A percentile compares a stretch with the other conserved stretches of the same genome.
phyloP scores from a whole-genome alignment of 2,797 vertebrate species.

The Gila robusta region DNA sequence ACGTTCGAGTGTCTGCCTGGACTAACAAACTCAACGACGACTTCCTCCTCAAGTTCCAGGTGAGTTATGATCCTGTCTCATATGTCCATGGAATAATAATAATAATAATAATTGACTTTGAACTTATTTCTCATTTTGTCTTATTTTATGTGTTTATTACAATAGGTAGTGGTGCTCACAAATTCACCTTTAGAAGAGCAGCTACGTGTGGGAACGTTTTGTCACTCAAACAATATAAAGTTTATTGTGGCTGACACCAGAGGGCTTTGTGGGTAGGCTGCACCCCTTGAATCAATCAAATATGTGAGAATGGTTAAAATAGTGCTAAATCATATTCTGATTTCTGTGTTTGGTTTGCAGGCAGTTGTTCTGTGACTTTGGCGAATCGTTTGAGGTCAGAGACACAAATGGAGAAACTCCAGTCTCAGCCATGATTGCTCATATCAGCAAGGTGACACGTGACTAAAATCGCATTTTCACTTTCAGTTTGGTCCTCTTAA shows the following conservation, averaged over 20 bases:
- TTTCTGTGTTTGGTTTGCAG: constrained; percentile 69
- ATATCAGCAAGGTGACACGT: constrained; percentile 83
- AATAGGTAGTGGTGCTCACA: constrained; percentile 89
- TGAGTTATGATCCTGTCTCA: constrained; percentile 49
- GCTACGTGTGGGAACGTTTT: constrained; percentile 79
- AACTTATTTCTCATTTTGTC: neutral
- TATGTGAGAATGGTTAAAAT: neutral
- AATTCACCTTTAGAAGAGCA: constrained; percentile 87
- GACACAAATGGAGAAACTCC: constrained; percentile 80
- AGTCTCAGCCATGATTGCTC: constrained; percentile 69
- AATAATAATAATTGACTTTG: neutral
- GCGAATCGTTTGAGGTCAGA: constrained; percentile 79
- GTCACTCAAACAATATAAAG: constrained; percentile 78
- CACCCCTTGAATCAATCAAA: neutral
- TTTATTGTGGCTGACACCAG: constrained; percentile 85
- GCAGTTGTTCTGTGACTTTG: constrained; percentile 94
- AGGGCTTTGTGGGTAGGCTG: constrained; percentile 88
- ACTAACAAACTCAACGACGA: constrained; percentile 71
- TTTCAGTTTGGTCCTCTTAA: neutral
- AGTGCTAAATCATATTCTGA: neutral
- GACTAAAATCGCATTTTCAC: neutral
- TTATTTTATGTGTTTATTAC: neutral
- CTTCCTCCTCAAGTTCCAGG: constrained; percentile 82
- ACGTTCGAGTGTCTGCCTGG: constrained; percentile 73
- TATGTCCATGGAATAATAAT: neutral